Evolutionary conservation across 2,797 vertebrate species (phyloP), one percentile per base, ranked within the genome.

Genomic region (Rhinogobio ventralis): DNA sequence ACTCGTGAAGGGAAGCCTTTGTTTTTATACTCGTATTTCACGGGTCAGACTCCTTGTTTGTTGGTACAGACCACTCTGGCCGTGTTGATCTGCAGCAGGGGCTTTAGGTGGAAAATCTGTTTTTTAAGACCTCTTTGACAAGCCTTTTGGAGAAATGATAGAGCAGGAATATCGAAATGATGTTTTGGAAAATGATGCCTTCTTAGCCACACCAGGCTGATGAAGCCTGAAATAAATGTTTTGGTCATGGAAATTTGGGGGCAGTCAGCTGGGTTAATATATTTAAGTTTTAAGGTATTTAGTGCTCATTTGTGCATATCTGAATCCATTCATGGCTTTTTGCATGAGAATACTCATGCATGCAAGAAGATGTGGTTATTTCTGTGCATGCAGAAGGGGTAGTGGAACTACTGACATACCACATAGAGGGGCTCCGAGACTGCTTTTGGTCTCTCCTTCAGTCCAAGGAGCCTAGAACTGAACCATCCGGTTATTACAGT

Each of bases 401-500:
- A 46, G 36, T 74, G 76, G 85, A 75, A 75, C 28, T 78, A 69
- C 39, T 72, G 79, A 74, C 46, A 85, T 66, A 81, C 36, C 25
- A 33, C 82, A 82, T 42, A 57, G 28, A 86, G 75, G 66, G 72
- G 77, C 79, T 86, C 89, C 90, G 76, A 86, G 87, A 90, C 51
- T 77, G 75, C 71, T 85, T 90, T 87, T 88, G 90, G 92, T 92
- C 79, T 78, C 60, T 84, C 84, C 71, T 80, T 33, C 55, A 83
- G 85, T 67, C 83, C 86, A 77, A 36, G 62, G 51, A 80, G 67
- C 62, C 82, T 81, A 71, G 72, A 64, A 81, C 78, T 75, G 83
- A 91, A 88, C 88, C 91, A 94, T 93, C 91, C 94, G 94, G 93
- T 94, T 93, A 95, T 94, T 94, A 95, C 87, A 87, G 92, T 93